phyloP scores from a whole-genome alignment of 2,113 vertebrate genomes.

The Ptychochromis oligacanthus region DNA sequence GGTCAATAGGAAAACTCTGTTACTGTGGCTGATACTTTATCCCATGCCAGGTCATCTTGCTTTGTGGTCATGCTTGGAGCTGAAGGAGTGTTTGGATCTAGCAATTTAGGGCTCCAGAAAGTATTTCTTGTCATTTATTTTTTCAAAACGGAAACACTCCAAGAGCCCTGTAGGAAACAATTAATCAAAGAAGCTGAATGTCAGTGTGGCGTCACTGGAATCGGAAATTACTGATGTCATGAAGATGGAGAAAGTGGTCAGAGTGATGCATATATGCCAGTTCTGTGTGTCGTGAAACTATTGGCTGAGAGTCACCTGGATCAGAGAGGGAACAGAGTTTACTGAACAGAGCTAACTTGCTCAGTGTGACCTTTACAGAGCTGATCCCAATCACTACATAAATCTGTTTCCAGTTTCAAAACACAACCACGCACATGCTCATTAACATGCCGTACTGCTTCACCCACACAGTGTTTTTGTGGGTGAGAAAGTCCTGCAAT shows the following conservation, averaged over 20 bases:
- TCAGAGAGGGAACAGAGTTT: slow-evolving; percentile 36
- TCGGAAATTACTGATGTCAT: slow-evolving; percentile 53
- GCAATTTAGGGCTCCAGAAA: slow-evolving; percentile 11
- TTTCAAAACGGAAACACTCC: slow-evolving; percentile 30
- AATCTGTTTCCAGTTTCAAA: slow-evolving; percentile 66
- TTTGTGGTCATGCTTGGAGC: slow-evolving; percentile 14
- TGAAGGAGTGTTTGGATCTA: slow-evolving; percentile 30
- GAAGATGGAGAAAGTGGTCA: slow-evolving; percentile 16
- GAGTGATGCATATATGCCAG: slow-evolving; percentile 8
- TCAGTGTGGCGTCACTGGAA: slow-evolving; percentile 42
- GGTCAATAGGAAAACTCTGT: slow-evolving; percentile 45
- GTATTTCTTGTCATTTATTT: slow-evolving; percentile 11
- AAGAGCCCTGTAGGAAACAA: slow-evolving; percentile 48
- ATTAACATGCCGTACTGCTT: slow-evolving; percentile 51
- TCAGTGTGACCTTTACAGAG: slow-evolving; percentile 56
- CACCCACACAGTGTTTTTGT: slow-evolving; percentile 41
- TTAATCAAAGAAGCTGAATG: slow-evolving; percentile 57
- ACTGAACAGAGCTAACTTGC: slow-evolving; percentile 15
- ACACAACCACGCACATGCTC: slow-evolving; percentile 35
- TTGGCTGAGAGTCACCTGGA: slow-evolving; percentile 50
- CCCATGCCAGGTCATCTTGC: slow-evolving; percentile 27
- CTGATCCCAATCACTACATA: slow-evolving; percentile 48
- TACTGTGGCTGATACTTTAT: slow-evolving; percentile 31
- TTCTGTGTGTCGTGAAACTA: slow-evolving; percentile 20
- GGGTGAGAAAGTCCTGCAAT: slow-evolving; percentile 40